Percentiles rank a stretch among this genome's conserved stretches.
Conservation (phyloP, 2,113 vertebrate species). For the Columba janthina region DNA sequence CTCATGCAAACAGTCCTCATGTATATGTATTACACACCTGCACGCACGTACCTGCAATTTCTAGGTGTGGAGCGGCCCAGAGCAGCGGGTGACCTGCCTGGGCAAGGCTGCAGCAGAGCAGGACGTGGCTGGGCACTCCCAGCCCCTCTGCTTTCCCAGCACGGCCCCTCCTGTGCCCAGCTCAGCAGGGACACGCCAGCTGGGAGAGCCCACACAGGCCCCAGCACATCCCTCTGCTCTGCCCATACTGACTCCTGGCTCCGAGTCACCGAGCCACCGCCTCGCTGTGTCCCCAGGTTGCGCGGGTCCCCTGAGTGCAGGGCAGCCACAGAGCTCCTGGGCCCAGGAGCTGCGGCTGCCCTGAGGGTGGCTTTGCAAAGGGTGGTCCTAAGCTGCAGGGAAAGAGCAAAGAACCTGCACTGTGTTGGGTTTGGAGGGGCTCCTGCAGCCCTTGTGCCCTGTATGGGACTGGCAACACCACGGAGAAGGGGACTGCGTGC, state of each 20-base stretch:
- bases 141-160: neutral
- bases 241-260: rapidly evolving
- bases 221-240: neutral
- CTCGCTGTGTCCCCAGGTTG: neutral
- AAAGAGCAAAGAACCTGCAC: neutral
- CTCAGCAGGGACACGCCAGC: neutral
- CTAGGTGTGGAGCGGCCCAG: neutral
- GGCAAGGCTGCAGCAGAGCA: neutral
- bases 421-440: rapidly evolving
- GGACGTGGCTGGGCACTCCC: neutral
- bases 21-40: neutral
- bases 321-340: rapidly evolving
- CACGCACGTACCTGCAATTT: rapidly evolving
- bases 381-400: neutral
- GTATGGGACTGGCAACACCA: rapidly evolving
- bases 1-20: neutral
- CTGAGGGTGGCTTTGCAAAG: neutral
- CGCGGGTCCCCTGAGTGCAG: neutral
- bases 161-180: neutral
- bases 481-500: neutral
- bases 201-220: neutral
- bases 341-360: neutral
- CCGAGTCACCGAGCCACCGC: neutral
- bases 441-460: neutral
- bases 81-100: neutral